phyloP scores from a whole-genome alignment of 2,888 invertebrate species.

The Elegia similella region DNA sequence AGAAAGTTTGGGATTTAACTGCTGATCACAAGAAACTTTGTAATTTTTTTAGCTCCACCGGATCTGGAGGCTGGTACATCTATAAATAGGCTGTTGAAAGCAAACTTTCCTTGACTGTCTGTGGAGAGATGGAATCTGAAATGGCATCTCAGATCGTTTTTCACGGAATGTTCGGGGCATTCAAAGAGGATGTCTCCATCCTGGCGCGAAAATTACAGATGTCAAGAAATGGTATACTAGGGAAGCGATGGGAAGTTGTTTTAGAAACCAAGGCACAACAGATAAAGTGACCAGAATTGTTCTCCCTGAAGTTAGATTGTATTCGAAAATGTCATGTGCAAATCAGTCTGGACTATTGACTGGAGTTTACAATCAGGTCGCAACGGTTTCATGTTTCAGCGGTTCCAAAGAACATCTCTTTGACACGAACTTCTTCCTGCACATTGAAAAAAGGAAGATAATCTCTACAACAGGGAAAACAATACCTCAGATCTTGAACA shows the following conservation, averaged over 20 bases:
- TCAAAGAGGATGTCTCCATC: conserved; percentile 27
- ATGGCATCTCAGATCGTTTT: conserved; percentile 28
- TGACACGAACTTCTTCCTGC: no score
- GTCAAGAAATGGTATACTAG: conserved; percentile 22
- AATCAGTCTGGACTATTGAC: conserved; percentile 26
- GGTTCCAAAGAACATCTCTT: no score
- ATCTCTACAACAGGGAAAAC: no score
- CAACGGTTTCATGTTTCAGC: conserved; percentile 20
- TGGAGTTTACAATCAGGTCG: conserved; percentile 30
- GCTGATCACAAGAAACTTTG: neutral
- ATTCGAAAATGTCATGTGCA: conserved; percentile 32
- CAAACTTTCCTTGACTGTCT: conserved; percentile 7
- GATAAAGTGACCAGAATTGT: neutral
- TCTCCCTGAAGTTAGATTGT: conserved; percentile 19
- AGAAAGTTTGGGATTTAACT: neutral
- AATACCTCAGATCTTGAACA: no score
- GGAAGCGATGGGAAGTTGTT: conserved; percentile 24
- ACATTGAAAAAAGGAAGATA: no score
- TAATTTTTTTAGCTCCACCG: conserved; percentile 30
- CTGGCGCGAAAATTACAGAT: conserved; percentile 21
- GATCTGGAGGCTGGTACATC: conserved; percentile 27
- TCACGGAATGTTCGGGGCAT: conserved; percentile 31
- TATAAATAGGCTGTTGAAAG: conserved; percentile 22
- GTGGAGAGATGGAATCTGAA: conserved; percentile 24
- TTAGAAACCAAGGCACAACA: conserved; percentile 16